phyloP scores from a whole-genome alignment of 2,113 vertebrate species.

The Entomyzon cyanotis region DNA sequence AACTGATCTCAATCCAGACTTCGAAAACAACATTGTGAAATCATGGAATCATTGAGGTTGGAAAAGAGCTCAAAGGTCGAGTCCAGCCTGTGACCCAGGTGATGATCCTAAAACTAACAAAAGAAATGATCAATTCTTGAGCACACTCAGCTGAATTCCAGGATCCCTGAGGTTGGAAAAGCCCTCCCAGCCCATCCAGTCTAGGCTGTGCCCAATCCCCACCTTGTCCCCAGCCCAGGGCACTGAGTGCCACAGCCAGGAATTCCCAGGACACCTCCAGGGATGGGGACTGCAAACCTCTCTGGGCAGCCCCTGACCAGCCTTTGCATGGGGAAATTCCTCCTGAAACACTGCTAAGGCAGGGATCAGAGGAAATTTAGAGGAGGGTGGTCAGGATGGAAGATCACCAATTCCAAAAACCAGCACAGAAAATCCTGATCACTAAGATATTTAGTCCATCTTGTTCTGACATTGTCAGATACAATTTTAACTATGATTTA shows the following conservation, averaged over 20 bases:
- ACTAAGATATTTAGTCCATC: background rate
- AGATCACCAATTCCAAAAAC: background rate
- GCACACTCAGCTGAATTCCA: background rate
- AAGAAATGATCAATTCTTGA: background rate
- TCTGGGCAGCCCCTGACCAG: background rate
- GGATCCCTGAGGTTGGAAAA: background rate
- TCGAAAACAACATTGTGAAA: fast-evolving
- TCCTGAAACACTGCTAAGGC: background rate
- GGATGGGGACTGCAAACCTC: background rate
- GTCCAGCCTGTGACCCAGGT: background rate
- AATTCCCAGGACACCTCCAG: fast-evolving
- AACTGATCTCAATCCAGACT: background rate
- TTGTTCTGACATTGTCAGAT: background rate
- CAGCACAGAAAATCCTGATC: background rate
- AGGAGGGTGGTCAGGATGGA: background rate
- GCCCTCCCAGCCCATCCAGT: fast-evolving
- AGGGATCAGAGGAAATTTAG: background rate
- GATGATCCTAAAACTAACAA: background rate
- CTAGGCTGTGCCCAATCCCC: fast-evolving
- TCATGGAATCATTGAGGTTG: fast-evolving
- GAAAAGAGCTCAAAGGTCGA: background rate
- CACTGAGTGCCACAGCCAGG: fast-evolving
- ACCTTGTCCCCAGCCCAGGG: background rate
- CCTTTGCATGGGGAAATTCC: background rate
- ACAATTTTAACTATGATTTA: background rate